Conservation (phyloP, 2,113 vertebrate genomes). For the Chionis minor region DNA sequence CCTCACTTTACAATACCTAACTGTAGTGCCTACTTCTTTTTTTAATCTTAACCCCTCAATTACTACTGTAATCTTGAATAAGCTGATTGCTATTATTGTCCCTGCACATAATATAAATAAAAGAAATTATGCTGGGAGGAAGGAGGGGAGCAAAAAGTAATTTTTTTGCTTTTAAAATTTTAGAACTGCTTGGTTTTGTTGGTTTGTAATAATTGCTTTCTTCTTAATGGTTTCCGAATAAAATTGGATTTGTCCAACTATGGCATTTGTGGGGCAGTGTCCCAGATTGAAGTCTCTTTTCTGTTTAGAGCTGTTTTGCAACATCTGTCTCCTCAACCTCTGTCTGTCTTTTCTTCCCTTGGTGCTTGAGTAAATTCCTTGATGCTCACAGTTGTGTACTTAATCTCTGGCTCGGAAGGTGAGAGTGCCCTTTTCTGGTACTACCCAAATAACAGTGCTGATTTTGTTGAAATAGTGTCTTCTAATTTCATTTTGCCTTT, state of each 20-base stretch:
- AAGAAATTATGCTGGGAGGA: background rate
- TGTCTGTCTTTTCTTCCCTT: background rate
- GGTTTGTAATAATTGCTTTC: background rate
- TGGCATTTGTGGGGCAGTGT: background rate
- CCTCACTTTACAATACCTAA: background rate
- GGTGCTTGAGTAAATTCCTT: background rate
- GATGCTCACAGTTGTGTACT: background rate
- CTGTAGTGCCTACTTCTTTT: background rate
- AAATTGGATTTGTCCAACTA: background rate
- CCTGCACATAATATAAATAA: background rate
- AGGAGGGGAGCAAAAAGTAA: background rate
- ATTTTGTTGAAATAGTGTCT: background rate
- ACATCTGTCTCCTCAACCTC: background rate
- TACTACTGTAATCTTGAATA: background rate
- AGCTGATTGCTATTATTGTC: background rate
- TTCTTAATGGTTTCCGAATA: background rate
- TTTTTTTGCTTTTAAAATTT: background rate
- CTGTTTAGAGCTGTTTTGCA: background rate
- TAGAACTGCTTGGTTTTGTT: background rate
- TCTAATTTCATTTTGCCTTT: background rate
- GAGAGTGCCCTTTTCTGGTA: background rate
- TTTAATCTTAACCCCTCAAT: background rate
- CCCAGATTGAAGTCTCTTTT: background rate
- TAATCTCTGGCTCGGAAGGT: background rate
- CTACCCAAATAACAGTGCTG: background rate